phyloP scores from a whole-genome alignment of 23 tunicate species.

The Phallusia fumigata region DNA sequence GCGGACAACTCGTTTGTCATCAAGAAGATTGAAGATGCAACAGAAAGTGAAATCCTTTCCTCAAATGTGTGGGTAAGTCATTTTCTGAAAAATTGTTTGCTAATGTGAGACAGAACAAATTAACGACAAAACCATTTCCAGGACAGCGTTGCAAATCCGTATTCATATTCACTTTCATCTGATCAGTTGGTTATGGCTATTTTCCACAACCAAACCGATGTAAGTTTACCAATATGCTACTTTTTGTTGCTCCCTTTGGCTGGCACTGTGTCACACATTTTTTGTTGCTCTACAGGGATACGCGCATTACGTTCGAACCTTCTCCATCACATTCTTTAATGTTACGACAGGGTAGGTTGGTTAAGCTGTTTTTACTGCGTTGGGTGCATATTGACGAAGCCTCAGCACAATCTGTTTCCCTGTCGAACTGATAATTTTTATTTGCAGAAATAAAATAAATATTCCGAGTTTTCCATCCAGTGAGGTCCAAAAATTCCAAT shows the following conservation, averaged over 20 bases:
- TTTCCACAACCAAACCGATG: conserved; percentile 39
- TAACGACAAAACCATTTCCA: not conserved
- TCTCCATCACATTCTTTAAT: conserved; percentile 43
- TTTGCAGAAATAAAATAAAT: conserved; percentile 2
- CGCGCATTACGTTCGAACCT: conserved; percentile 84
- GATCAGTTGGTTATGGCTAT: conserved; percentile 53
- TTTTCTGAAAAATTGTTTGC: not conserved
- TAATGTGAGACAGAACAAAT: not conserved
- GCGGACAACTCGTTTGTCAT: not conserved
- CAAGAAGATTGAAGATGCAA: not conserved
- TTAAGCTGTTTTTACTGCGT: too few species aligned
- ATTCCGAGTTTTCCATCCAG: conserved; percentile 26
- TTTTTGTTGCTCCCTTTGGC: not conserved
- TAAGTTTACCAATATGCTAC: conserved; percentile 16
- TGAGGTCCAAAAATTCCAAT: conserved; percentile 72
- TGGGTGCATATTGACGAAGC: too few species aligned
- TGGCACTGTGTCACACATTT: not conserved
- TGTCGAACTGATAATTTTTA: too few species aligned
- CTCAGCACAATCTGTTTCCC: too few species aligned
- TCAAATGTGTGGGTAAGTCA: not conserved
- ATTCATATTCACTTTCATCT: conserved; percentile 38
- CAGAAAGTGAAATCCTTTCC: not conserved
- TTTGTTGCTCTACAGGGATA: conserved; percentile 57
- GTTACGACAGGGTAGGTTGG: conserved; percentile 38
- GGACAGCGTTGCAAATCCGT: conserved; percentile 24